Percentiles rank a stretch among this genome's conserved stretches.
Conservation (phyloP, 2,797 vertebrate species). For the Trachops cirrhosus region DNA sequence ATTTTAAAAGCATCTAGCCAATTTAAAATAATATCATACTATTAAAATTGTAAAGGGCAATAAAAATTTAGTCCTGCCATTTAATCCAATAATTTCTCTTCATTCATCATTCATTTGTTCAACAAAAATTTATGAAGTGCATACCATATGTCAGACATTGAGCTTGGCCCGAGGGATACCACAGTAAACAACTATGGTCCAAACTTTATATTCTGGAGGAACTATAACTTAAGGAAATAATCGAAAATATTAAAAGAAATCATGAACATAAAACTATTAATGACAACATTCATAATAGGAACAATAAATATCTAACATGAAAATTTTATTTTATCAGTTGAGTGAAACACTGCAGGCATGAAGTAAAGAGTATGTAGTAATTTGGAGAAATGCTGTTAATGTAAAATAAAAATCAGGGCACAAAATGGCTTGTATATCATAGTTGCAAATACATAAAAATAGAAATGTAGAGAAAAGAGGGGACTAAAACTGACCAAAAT, state of each 20-base stretch:
- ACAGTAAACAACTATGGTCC: background rate
- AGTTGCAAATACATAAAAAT: background rate
- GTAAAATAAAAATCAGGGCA: background rate
- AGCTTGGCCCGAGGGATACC: background rate
- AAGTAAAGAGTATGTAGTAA: background rate
- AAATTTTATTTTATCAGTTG: background rate
- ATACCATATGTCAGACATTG: background rate
- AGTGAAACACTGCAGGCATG: background rate
- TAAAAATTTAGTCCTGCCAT: background rate
- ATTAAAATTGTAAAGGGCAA: background rate
- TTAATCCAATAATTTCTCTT: background rate
- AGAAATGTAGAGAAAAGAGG: background rate
- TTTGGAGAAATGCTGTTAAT: background rate
- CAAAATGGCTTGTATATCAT: background rate
- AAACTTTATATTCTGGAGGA: background rate
- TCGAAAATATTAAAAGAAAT: conserved; percentile 33
- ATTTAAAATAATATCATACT: conserved; percentile 5
- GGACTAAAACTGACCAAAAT: conserved; percentile 5
- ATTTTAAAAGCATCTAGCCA: background rate
- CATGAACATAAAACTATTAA: conserved; percentile 4
- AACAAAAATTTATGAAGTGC: conserved; percentile 16
- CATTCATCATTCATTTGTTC: background rate
- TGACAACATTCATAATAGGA: background rate
- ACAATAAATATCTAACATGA: background rate
- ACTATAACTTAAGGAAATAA: background rate